Evolutionary conservation across 35 echinoderm and acorn worm genomes (phyloP), one percentile per base, ranked within the genome.

Genomic region (Stichopus chloronotus): DNA sequence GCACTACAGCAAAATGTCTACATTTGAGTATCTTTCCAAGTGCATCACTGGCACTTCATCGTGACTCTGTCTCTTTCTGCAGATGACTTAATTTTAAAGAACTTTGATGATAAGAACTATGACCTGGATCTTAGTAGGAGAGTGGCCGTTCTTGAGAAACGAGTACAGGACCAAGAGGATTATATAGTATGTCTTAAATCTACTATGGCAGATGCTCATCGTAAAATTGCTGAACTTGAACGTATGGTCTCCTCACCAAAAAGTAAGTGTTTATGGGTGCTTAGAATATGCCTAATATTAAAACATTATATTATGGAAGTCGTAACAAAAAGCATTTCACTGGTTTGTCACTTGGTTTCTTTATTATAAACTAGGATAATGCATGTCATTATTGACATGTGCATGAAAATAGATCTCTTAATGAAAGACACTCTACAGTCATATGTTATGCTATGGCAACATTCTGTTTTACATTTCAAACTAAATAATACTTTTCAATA

Each of bases 51-150:
- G 30, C 30, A 43, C 30, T 43, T 43, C 30, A 43, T 43, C 30
- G 3, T 43, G 30, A 43, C 9, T 0, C 5, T 58, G 14, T 25
- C n/a, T 71, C n/a, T 89, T 89, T 59, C 52, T 63, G 9, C 57
- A 89, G 87, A 89, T 89, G 87, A 89, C 57, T 71, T 89, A 72
- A 89, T 89, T 72, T 43, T 89, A 61, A 89, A 89, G 55, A 89
- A 89, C 71, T 89, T 89, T 72, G 87, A 89, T 72, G 87, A 71
- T 23, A 89, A 89, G 25, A 53, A 89, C 65, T 89, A 89, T 43
- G 23, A 89, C 87, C 87, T 89, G 4, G 59, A 89, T 22, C 63
- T 89, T 11, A 89, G 87, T 21, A 58, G 87, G 52, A 89, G 87
- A 89, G 87, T 89, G 60, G 59, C 87, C 23, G 60, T 61, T 24